A percentile compares a stretch with the other conserved stretches of the same genome.
Conservation (phyloP, 1,140 invertebrate genomes). For the Eriosoma lanigerum region DNA sequence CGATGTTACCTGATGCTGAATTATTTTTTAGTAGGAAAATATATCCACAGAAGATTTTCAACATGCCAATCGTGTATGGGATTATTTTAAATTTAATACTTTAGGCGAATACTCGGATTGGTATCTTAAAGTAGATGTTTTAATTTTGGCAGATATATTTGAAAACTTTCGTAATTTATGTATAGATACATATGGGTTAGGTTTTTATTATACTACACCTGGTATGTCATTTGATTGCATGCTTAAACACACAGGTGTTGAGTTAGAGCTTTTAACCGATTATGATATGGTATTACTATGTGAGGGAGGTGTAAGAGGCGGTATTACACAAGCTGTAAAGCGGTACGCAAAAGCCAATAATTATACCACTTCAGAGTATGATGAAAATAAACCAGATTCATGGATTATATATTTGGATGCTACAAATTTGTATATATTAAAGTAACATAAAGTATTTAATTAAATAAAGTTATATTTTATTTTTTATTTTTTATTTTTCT, state of each 20-base stretch:
- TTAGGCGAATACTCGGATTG: slow-evolving; percentile 58
- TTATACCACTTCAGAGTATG: too few relatives aligned
- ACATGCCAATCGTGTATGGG: slow-evolving; percentile 58
- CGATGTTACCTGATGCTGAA: slow-evolving; percentile 57
- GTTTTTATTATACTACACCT: slow-evolving; percentile 46
- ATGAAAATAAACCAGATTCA: too few relatives aligned
- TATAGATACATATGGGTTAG: slow-evolving; percentile 44
- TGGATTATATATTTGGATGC: too few relatives aligned
- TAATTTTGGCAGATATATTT: slow-evolving; percentile 58
- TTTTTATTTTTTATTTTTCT: too few relatives aligned
- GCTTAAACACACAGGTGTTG: slow-evolving; percentile 2
- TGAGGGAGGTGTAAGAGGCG: too few relatives aligned
- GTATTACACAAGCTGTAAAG: too few relatives aligned
- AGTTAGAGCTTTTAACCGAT: neutral
- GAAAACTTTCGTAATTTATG: slow-evolving; percentile 59
- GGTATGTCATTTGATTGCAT: neutral
- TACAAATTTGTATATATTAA: too few relatives aligned
- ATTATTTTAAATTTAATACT: slow-evolving; percentile 57
- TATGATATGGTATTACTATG: too few relatives aligned
- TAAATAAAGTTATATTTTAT: too few relatives aligned
- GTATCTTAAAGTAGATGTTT: slow-evolving; percentile 60
- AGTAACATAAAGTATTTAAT: too few relatives aligned
- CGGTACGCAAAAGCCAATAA: too few relatives aligned
- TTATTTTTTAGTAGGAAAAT: slow-evolving; percentile 56
- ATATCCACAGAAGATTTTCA: slow-evolving; percentile 58